Evolutionary conservation across 2,797 vertebrate genomes (phyloP).

Genomic region (Malurus splendens): DNA sequence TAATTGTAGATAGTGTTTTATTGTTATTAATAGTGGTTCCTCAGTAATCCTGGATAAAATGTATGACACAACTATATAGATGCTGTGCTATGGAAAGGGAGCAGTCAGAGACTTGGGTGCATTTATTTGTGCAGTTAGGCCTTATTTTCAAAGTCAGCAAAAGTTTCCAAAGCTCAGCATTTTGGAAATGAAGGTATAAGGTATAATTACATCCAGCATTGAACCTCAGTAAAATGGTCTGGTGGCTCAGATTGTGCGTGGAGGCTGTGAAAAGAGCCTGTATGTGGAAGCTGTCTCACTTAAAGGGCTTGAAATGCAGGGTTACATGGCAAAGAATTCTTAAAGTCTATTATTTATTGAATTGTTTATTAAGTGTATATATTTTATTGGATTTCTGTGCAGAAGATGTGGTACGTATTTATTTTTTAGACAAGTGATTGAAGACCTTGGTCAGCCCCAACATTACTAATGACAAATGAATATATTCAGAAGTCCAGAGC

Average conservation of each 20-base stretch:
- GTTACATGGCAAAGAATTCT: not conserved
- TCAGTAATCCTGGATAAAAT: not conserved
- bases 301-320: not conserved
- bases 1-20: not conserved
- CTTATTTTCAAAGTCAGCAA: constrained; percentile 9
- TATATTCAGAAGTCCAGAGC: not conserved
- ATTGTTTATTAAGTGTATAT: not conserved
- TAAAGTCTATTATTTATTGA: not conserved
- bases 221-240: not conserved
- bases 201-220: not conserved
- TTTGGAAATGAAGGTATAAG: not conserved
- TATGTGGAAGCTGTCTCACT: not conserved
- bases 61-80: not conserved
- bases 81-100: not conserved
- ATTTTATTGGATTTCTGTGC: not conserved
- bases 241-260: not conserved
- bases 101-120: not conserved
- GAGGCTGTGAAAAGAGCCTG: not conserved
- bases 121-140: not conserved
- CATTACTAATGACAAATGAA: not conserved
- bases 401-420: not conserved
- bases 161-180: constrained; percentile 9
- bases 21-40: not conserved
- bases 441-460: not conserved
- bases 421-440: not conserved